Conservation (phyloP, 2,113 vertebrate genomes). For the Pontoporia blainvillei region DNA sequence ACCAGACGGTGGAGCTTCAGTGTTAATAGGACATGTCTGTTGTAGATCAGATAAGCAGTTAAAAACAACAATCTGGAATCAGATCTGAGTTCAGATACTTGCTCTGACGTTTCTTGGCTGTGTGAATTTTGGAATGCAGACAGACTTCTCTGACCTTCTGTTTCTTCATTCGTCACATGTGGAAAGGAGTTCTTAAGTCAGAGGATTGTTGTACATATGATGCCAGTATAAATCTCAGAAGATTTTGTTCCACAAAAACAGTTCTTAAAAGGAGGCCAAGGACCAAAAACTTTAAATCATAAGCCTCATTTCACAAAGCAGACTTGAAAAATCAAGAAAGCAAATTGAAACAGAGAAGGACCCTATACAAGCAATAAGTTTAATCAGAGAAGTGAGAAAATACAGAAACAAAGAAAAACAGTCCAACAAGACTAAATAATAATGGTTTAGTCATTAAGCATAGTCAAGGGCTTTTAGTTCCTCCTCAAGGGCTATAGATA, state of each 20-base stretch:
- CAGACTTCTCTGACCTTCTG: neutral
- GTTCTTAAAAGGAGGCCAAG: neutral
- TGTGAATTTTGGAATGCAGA: neutral
- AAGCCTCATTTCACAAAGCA: neutral
- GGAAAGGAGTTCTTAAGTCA: neutral
- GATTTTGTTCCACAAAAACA: neutral
- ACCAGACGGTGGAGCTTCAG: rapidly evolving
- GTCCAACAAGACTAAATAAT: neutral
- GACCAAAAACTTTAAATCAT: neutral
- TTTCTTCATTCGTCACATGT: neutral
- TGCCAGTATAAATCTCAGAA: neutral
- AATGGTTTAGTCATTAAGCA: neutral
- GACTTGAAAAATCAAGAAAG: conserved; percentile 32
- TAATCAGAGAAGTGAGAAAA: too few relatives aligned
- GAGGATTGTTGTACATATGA: neutral
- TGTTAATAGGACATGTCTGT: neutral
- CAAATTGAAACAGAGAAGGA: neutral
- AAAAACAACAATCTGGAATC: neutral
- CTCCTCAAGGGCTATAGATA: neutral
- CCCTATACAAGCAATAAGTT: neutral
- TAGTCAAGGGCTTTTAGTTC: neutral
- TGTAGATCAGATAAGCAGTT: neutral
- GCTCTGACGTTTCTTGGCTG: neutral
- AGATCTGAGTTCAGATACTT: neutral
- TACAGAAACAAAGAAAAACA: neutral